phyloP scores from a whole-genome alignment of 2,113 vertebrate genomes.

The Echinops telfairi region DNA sequence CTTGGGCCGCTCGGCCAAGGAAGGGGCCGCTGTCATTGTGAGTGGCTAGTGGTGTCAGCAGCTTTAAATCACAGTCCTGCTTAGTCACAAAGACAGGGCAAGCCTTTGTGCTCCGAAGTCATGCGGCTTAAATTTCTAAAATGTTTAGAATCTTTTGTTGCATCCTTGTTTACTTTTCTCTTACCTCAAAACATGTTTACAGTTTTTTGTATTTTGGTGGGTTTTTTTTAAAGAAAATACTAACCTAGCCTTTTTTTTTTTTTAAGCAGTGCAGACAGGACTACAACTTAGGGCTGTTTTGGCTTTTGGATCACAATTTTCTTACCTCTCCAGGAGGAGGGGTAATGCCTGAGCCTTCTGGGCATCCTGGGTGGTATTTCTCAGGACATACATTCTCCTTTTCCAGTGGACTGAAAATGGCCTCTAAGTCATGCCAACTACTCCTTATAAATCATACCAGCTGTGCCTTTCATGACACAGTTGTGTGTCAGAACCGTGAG shows the following conservation, averaged over 20 bases:
- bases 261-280: neutral
- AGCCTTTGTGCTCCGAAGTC: constrained; percentile 89
- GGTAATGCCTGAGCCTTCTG: accelerated
- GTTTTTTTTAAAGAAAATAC: constrained; percentile 34
- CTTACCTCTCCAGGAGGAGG: neutral
- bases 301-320: neutral
- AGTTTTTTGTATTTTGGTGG: neutral
- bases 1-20: constrained; percentile 84
- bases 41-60: constrained; percentile 93
- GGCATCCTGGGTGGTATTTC: neutral
- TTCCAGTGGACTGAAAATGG: neutral
- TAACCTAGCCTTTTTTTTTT: neutral
- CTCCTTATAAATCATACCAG: neutral
- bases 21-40: constrained; percentile 90
- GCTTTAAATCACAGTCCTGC: constrained; percentile 93
- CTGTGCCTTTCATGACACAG: neutral
- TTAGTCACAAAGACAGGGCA: constrained; percentile 89
- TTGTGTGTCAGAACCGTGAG: neutral
- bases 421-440: neutral
- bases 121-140: constrained; percentile 80
- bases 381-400: accelerated
- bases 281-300: neutral
- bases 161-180: constrained; percentile 61
- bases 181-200: constrained; percentile 50
- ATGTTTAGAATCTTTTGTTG: constrained; percentile 84